Conservation (phyloP, 2,888 invertebrate genomes). For the Allacma fusca region DNA sequence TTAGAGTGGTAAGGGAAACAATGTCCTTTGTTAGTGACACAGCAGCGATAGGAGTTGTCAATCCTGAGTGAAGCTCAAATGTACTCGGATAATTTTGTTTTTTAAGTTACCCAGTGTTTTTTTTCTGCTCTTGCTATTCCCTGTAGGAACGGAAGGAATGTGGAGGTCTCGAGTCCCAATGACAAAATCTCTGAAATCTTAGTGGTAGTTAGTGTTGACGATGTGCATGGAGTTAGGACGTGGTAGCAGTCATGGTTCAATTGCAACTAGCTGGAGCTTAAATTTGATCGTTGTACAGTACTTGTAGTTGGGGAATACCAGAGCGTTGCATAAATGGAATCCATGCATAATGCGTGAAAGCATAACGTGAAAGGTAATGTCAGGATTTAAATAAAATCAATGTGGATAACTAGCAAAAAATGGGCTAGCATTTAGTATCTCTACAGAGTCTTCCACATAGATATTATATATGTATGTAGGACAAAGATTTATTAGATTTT, state of each 20-base stretch:
- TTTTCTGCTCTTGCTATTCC: too few relatives aligned
- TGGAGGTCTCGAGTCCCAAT: too few relatives aligned
- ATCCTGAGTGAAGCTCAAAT: too few relatives aligned
- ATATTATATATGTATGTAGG: too few relatives aligned
- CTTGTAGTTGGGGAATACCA: not conserved
- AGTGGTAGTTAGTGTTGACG: not conserved
- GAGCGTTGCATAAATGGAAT: not conserved
- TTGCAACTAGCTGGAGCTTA: not conserved
- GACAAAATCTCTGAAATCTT: too few relatives aligned
- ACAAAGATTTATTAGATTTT: not conserved
- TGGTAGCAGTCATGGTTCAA: not conserved
- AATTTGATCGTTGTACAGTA: conserved; percentile 3
- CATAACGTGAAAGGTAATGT: not conserved
- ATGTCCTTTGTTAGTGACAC: not conserved
- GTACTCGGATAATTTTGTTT: too few relatives aligned
- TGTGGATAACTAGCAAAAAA: conserved; percentile 6
- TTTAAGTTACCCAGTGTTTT: too few relatives aligned
- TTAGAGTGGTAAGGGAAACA: not conserved
- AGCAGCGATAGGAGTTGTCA: not conserved
- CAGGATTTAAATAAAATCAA: conserved; percentile 16
- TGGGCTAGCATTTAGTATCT: not conserved
- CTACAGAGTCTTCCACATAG: too few relatives aligned
- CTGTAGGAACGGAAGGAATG: too few relatives aligned
- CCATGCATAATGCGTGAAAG: conserved; percentile 16
- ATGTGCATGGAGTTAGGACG: not conserved